Evolutionary conservation across 2,797 vertebrate species (phyloP).

Genomic region (Thripadectes ignobilis): DNA sequence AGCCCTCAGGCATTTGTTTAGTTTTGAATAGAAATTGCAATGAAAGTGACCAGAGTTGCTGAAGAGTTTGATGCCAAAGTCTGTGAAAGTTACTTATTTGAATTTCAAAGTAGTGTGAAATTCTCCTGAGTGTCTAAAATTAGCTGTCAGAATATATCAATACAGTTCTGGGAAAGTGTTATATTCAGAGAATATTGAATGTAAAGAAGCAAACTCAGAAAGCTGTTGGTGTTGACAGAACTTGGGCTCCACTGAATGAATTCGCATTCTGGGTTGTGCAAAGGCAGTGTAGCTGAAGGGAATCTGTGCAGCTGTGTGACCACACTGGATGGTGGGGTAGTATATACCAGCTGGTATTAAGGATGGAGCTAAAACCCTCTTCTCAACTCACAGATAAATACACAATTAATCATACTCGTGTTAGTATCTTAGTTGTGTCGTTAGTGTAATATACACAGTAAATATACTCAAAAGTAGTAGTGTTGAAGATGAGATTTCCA

Average conservation of each 20-base stretch:
- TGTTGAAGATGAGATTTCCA: background rate
- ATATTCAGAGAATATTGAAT: background rate
- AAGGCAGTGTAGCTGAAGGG: background rate
- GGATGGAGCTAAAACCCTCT: background rate
- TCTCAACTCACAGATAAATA: background rate
- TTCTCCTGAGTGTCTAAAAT: slow-evolving; percentile 11
- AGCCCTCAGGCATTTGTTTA: background rate
- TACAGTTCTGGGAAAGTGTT: background rate
- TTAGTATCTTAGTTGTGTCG: background rate
- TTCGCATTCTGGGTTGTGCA: background rate
- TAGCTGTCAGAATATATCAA: background rate
- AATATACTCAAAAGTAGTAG: background rate
- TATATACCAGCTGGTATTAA: background rate
- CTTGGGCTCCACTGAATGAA: background rate
- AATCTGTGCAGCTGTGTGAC: background rate
- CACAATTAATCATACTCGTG: background rate
- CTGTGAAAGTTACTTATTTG: background rate
- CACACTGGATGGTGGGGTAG: fast-evolving
- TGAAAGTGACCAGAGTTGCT: background rate
- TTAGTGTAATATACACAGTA: background rate
- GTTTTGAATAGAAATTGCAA: background rate
- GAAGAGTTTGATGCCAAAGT: background rate
- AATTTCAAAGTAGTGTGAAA: background rate
- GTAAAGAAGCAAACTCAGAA: background rate
- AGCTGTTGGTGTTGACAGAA: background rate